phyloP scores from a whole-genome alignment of 1,140 invertebrate genomes.

The Chionoecetes opilio region DNA sequence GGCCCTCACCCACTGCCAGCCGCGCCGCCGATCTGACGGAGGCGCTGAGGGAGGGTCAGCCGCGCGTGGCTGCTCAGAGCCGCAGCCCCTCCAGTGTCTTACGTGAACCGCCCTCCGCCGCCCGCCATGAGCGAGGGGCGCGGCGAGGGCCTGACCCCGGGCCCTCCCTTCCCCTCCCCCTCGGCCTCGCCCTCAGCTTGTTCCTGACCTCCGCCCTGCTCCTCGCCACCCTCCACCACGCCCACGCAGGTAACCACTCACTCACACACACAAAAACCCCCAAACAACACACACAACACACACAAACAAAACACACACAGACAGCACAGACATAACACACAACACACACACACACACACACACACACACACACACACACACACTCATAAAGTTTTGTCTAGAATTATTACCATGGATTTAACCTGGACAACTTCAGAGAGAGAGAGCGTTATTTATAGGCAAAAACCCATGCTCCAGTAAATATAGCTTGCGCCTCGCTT shows the following conservation, averaged over 20 bases:
- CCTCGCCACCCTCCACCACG: slow-evolving; percentile 49
- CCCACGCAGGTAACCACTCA: slow-evolving; percentile 42
- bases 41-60: not conserved
- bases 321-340: not conserved
- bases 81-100: not conserved
- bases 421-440: slow-evolving; percentile 7
- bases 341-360: slow-evolving; percentile 38
- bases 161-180: not conserved
- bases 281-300: not conserved
- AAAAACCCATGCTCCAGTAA: not conserved
- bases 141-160: not conserved
- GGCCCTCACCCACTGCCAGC: slow-evolving; percentile 43
- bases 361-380: not conserved
- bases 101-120: not conserved
- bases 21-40: not conserved
- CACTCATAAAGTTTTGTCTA: not conserved
- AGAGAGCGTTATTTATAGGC: slow-evolving; percentile 35
- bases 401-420: not conserved
- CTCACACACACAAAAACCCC: not conserved
- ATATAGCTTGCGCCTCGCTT: not conserved
- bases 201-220: slow-evolving; percentile 63
- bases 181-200: slow-evolving; percentile 35
- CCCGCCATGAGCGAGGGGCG: slow-evolving; percentile 19
- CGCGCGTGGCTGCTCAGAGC: not conserved
- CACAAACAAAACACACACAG: slow-evolving; percentile 36